Evolutionary conservation across 2,888 invertebrate genomes (phyloP).

Genomic region (Drosophila quinaria): DNA sequence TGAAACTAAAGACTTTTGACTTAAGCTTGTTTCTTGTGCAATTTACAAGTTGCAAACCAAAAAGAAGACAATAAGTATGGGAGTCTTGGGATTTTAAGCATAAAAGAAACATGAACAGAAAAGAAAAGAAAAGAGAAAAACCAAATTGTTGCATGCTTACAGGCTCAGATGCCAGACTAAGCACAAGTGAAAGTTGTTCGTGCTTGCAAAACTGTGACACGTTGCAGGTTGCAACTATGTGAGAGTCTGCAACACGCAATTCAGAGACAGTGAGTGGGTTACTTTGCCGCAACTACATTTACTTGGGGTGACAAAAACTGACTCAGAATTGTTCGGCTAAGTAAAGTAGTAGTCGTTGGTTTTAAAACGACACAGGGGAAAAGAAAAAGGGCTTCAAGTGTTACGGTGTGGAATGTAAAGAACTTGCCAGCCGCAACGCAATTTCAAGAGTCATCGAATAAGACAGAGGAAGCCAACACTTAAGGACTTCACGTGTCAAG

Average conservation of each 20-base stretch:
- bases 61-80: slow-evolving; percentile 20
- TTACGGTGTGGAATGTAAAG: slow-evolving; percentile 43
- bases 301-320: slow-evolving; percentile 39
- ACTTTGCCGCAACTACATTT: slow-evolving; percentile 6
- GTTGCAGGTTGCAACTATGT: slow-evolving; percentile 18
- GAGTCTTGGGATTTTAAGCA: slow-evolving; percentile 24
- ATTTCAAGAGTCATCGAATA: slow-evolving; percentile 31
- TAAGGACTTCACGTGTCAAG: slow-evolving; percentile 44
- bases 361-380: not conserved
- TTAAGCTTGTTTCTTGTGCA: slow-evolving; percentile 41
- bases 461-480: slow-evolving; percentile 38
- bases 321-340: slow-evolving; percentile 17
- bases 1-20: slow-evolving; percentile 56
- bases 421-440: slow-evolving; percentile 31
- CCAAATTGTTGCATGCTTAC: slow-evolving; percentile 66
- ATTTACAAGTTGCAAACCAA: slow-evolving; percentile 19
- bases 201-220: slow-evolving; percentile 40
- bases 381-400: slow-evolving; percentile 28
- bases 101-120: slow-evolving; percentile 13
- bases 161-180: slow-evolving; percentile 50
- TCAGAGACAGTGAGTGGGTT: slow-evolving; percentile 19
- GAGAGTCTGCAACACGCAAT: slow-evolving; percentile 1
- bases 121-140: slow-evolving; percentile 8
- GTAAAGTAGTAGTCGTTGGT: not conserved
- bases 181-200: slow-evolving; percentile 71